Evolutionary conservation across 2,888 invertebrate species (phyloP).

Genomic region (Stramonita haemastoma): DNA sequence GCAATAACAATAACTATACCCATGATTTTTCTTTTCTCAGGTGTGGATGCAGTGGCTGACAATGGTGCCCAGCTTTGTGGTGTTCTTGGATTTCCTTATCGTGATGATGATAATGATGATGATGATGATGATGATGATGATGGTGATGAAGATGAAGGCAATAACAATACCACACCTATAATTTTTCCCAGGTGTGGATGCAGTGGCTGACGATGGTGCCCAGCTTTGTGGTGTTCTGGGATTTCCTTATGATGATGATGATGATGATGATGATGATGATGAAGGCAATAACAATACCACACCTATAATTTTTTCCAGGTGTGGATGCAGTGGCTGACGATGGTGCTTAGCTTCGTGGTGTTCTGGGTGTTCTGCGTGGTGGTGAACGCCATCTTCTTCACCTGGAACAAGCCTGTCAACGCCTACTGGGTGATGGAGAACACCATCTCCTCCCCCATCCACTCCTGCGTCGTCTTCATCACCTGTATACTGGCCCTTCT

Average conservation of each 20-base stretch:
- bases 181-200: constrained; percentile 73
- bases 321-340: constrained; percentile 69
- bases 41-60: constrained; percentile 71
- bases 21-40: no score
- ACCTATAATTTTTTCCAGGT: constrained; percentile 56
- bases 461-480: constrained; percentile 89
- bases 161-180: no score
- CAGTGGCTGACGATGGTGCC: constrained; percentile 77
- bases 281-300: background rate
- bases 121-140: constrained; percentile 81
- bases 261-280: background rate
- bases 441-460: constrained; percentile 85
- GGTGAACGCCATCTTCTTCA: constrained; percentile 89
- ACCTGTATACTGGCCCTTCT: constrained; percentile 85
- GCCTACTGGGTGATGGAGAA: constrained; percentile 92
- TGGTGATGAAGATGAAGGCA: background rate
- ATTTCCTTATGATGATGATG: constrained; percentile 89
- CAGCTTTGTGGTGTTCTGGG: constrained; percentile 87
- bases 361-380: constrained; percentile 90
- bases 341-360: constrained; percentile 84
- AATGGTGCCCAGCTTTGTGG: constrained; percentile 83
- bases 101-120: background rate
- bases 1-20: no score
- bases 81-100: constrained; percentile 89
- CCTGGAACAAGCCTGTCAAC: constrained; percentile 89